Percentiles rank a stretch among this genome's conserved stretches.
These are phyloP conservation scores for Triops cancriformis DNA, from an alignment of 1,140 invertebrate genomes.

Conservation along the genomic window DNA sequence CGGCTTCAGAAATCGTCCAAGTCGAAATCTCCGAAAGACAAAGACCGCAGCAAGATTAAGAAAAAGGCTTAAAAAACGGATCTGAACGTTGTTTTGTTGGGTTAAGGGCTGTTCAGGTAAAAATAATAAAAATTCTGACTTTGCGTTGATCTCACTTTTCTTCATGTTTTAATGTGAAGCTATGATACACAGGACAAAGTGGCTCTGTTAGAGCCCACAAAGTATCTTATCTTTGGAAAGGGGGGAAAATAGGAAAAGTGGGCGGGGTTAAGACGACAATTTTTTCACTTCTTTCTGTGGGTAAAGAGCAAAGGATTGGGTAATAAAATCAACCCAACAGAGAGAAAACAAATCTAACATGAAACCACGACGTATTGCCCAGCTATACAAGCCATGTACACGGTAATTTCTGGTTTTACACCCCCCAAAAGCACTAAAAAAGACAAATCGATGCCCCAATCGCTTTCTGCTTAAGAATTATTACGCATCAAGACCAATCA, in stretches of 20 bases:
- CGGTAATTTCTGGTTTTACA: background rate
- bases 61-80: constrained; percentile 27
- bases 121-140: background rate
- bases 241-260: background rate
- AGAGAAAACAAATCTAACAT: background rate
- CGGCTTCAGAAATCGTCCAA: constrained; percentile 9
- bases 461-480: background rate
- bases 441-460: background rate
- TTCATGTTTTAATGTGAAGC: constrained; percentile 1
- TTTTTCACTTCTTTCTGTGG: background rate
- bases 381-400: constrained; percentile 14
- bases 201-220: background rate
- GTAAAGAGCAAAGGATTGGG: background rate
- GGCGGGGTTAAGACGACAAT: background rate
- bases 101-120: background rate
- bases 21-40: background rate
- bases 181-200: constrained; percentile 13
- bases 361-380: background rate
- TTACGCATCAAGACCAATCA: background rate
- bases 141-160: background rate
- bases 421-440: background rate
- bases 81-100: constrained; percentile 17
- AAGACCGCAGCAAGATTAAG: constrained; percentile 21
- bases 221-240: background rate
- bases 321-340: background rate